A percentile compares a stretch with the other conserved stretches of the same genome.
Conservation (phyloP, 1,140 invertebrate species). For the Cataglyphis hispanica region DNA sequence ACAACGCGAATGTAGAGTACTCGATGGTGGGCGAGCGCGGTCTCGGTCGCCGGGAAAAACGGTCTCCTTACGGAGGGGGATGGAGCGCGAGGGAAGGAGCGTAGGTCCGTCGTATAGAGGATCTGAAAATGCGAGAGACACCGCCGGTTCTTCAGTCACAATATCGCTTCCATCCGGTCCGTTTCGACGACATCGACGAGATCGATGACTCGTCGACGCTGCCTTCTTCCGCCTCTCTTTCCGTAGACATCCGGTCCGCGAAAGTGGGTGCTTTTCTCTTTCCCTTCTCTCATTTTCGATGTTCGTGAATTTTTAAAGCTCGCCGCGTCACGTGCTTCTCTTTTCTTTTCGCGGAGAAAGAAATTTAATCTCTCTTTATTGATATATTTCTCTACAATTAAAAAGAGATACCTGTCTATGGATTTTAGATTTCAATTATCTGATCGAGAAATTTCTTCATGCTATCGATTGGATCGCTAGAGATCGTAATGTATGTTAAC, state of each 20-base stretch:
- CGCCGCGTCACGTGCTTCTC: background rate
- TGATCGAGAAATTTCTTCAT: slow-evolving; percentile 12
- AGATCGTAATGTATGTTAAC: slow-evolving; percentile 34
- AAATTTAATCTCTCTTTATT: background rate
- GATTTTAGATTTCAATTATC: background rate
- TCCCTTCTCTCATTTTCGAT: background rate
- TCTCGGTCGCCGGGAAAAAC: slow-evolving; percentile 66
- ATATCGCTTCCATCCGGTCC: slow-evolving; percentile 68
- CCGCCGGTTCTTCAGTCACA: slow-evolving; percentile 72
- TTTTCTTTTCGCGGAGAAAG: too few relatives aligned
- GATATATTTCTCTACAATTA: background rate
- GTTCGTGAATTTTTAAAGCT: slow-evolving; percentile 12
- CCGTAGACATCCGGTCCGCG: background rate
- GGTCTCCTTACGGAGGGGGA: slow-evolving; percentile 52
- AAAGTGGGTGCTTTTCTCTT: slow-evolving; percentile 29
- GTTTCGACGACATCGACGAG: slow-evolving; percentile 58
- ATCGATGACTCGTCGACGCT: slow-evolving; percentile 44
- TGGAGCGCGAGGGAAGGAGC: slow-evolving; percentile 60
- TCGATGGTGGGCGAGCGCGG: slow-evolving; percentile 56
- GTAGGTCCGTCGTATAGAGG: slow-evolving; percentile 63
- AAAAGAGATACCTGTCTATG: background rate
- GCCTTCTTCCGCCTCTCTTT: slow-evolving; percentile 18
- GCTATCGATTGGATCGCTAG: background rate
- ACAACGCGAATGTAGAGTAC: slow-evolving; percentile 57
- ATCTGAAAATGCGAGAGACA: slow-evolving; percentile 72